These are phyloP conservation scores for Silurus asotus DNA, from an alignment of 2,113 vertebrate species.

Conservation along the genomic window DNA sequence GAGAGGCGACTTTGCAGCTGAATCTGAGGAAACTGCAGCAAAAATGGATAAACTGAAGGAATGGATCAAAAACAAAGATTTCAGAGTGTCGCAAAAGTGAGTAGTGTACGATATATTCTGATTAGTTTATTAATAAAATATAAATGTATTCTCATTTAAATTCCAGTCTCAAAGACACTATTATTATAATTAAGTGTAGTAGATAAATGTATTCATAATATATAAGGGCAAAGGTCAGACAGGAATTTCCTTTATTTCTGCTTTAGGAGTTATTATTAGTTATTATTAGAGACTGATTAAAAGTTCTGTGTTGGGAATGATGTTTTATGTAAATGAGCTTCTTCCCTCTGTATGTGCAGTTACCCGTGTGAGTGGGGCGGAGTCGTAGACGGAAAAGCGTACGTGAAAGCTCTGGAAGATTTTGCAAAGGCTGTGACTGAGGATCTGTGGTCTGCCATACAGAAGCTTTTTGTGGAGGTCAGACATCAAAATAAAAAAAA, in stretches of 20 bases:
- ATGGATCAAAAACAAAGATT: constrained; percentile 57
- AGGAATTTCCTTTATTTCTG: background rate
- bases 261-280: background rate
- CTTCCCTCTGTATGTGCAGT: constrained; percentile 53
- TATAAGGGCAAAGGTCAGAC: background rate
- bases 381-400: constrained; percentile 74
- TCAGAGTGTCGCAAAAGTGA: constrained; percentile 71
- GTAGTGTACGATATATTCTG: constrained; percentile 10
- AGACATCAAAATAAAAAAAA: constrained; percentile 3
- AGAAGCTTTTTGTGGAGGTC: constrained; percentile 70
- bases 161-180: background rate
- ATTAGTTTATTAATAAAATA: no score
- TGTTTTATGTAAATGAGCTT: background rate
- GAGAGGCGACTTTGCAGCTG: constrained; percentile 78
- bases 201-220: background rate
- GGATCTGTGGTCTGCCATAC: constrained; percentile 76
- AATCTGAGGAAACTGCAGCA: constrained; percentile 75
- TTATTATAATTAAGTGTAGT: background rate
- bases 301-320: background rate
- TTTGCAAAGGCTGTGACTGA: constrained; percentile 77
- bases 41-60: constrained; percentile 75
- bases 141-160: no score
- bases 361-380: constrained; percentile 82
- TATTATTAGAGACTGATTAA: background rate
- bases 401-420: constrained; percentile 72